phyloP scores from a whole-genome alignment of 2,797 vertebrate genomes.

The Enoplosus armatus region DNA sequence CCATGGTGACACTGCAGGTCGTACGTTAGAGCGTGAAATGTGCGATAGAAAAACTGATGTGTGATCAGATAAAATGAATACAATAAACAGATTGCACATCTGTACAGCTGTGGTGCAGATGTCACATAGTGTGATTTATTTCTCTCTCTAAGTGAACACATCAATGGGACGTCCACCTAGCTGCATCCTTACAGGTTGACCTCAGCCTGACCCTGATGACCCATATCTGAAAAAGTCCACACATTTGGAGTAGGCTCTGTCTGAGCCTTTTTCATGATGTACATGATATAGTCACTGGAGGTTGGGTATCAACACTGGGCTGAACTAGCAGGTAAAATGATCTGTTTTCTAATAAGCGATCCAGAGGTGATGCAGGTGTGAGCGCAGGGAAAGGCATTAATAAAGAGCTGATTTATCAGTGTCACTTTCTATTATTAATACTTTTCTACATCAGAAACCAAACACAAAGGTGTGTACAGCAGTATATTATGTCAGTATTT shows the following conservation, averaged over 20 bases:
- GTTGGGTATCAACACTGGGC: not conserved
- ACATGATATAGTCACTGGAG: not conserved
- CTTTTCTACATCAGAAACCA: not conserved
- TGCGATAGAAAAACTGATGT: not conserved
- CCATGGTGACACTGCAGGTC: not conserved
- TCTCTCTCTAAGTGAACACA: not conserved
- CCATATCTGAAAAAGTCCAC: not conserved
- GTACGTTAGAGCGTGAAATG: not conserved
- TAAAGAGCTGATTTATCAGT: not conserved
- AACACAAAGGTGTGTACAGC: constrained; percentile 22
- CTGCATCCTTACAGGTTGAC: not conserved
- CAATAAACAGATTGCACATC: not conserved
- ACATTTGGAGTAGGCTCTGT: not conserved
- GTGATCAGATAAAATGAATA: not conserved
- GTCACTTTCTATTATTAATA: not conserved
- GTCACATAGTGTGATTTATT: not conserved
- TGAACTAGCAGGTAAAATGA: not conserved
- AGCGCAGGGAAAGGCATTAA: too few relatives aligned
- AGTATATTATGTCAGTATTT: constrained; percentile 4
- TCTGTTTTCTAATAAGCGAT: not conserved
- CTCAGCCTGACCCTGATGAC: constrained; percentile 2
- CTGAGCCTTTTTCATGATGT: not conserved
- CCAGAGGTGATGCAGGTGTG: not conserved
- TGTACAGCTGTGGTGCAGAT: constrained; percentile 5
- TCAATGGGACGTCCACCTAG: not conserved